Conservation (phyloP, 2,113 vertebrate species). For the Neogale vison region DNA sequence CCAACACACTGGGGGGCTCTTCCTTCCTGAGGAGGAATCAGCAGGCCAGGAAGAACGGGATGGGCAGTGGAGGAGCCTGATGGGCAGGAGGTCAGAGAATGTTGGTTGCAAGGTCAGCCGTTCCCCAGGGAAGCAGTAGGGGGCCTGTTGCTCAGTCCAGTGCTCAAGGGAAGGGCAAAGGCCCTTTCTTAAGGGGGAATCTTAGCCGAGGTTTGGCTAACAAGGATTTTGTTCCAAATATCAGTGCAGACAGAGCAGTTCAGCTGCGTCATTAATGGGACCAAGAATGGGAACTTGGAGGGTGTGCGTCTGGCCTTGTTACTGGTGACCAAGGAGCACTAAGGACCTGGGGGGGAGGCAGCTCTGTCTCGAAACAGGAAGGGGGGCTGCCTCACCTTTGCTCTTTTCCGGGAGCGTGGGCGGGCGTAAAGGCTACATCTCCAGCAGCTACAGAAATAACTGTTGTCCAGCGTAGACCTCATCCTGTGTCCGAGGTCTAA, state of each 20-base stretch:
- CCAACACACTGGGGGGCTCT: background rate
- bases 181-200: background rate
- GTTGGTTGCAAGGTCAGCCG: background rate
- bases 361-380: background rate
- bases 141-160: fast-evolving
- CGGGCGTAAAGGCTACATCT: fast-evolving
- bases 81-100: fast-evolving
- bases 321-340: fast-evolving
- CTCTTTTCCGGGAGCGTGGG: too few species aligned
- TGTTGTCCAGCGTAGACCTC: background rate
- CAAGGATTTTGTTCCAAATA: too few species aligned
- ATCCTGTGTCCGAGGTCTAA: background rate
- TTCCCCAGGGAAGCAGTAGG: background rate
- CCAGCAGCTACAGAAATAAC: background rate
- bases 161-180: background rate
- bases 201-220: background rate
- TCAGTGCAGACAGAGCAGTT: background rate
- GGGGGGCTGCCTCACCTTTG: too few species aligned
- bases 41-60: fast-evolving
- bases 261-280: background rate
- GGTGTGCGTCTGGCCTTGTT: background rate
- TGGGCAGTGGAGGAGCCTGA: too few species aligned
- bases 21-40: background rate
- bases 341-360: fast-evolving
- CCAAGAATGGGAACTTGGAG: fast-evolving